phyloP scores from a whole-genome alignment of 2,888 invertebrate species.

The Steinernema carpocapsae region DNA sequence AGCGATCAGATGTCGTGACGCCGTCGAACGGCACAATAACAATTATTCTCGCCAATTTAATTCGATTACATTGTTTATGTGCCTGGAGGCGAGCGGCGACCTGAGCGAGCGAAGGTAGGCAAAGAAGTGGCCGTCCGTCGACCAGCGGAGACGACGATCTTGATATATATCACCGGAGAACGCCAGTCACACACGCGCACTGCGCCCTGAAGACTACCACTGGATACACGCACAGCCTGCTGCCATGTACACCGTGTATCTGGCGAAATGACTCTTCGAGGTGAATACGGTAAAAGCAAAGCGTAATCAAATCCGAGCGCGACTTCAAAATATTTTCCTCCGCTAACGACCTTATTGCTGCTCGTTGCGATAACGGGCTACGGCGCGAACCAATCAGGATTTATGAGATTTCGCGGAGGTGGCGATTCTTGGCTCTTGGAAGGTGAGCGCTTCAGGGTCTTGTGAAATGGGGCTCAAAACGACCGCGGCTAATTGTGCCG shows the following conservation, averaged over 20 bases:
- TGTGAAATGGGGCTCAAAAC: not conserved
- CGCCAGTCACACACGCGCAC: not conserved
- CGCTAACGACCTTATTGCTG: not conserved
- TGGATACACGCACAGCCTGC: conserved; percentile 1
- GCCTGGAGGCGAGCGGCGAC: conserved; percentile 12
- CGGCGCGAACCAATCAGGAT: not conserved
- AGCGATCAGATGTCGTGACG: not conserved
- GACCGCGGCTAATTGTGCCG: not conserved
- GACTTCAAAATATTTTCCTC: conserved; percentile 29
- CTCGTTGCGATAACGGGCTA: conserved; percentile 21
- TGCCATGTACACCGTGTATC: not conserved
- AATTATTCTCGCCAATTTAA: conserved; percentile 32
- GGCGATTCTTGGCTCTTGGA: too few species aligned
- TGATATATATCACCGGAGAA: conserved; percentile 27
- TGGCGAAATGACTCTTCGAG: not conserved
- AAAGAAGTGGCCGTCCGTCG: too few species aligned
- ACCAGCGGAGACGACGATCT: conserved; percentile 8
- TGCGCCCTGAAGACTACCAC: not conserved
- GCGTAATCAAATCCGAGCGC: conserved; percentile 4
- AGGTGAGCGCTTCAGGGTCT: not conserved
- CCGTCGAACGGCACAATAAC: conserved; percentile 25
- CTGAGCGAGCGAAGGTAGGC: not conserved
- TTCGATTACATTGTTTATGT: conserved; percentile 30
- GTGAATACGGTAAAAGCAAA: conserved; percentile 13
- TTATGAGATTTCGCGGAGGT: too few species aligned